These are phyloP conservation scores for Gallinago solitaria DNA, from an alignment of 2,797 vertebrate genomes.

Conservation along the genomic window DNA sequence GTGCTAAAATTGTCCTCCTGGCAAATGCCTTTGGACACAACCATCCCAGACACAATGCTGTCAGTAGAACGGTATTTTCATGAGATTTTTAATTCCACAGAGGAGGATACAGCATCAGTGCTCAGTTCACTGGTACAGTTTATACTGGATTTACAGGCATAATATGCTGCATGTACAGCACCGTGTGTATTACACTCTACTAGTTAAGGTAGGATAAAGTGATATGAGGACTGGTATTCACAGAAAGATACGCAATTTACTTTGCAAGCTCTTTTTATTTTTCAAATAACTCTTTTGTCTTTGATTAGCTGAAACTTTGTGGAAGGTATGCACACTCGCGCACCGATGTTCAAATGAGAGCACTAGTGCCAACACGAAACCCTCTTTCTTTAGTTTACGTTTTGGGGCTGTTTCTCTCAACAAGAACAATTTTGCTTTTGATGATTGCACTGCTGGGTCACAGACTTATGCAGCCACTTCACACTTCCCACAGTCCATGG, in stretches of 20 bases:
- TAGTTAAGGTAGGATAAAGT: neutral
- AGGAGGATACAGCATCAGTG: no score
- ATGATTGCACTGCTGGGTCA: neutral
- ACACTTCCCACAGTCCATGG: neutral
- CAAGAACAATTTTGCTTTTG: neutral
- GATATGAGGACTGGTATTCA: neutral
- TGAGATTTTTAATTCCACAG: neutral
- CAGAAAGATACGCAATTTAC: accelerated
- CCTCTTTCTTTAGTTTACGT: neutral
- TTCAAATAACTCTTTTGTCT: neutral
- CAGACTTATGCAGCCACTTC: neutral
- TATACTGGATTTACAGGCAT: neutral
- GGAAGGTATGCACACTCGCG: neutral
- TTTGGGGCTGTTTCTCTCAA: neutral
- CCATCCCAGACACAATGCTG: neutral
- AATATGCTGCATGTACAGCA: accelerated
- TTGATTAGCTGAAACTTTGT: neutral
- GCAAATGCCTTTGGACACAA: neutral
- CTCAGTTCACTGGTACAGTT: neutral
- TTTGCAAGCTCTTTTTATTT: neutral
- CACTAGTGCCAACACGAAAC: neutral
- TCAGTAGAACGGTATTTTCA: neutral
- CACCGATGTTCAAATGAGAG: neutral
- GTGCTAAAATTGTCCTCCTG: neutral
- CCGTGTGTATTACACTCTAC: neutral